phyloP scores from a whole-genome alignment of 2,797 vertebrate genomes.

The Mormyrops attenuatus region DNA sequence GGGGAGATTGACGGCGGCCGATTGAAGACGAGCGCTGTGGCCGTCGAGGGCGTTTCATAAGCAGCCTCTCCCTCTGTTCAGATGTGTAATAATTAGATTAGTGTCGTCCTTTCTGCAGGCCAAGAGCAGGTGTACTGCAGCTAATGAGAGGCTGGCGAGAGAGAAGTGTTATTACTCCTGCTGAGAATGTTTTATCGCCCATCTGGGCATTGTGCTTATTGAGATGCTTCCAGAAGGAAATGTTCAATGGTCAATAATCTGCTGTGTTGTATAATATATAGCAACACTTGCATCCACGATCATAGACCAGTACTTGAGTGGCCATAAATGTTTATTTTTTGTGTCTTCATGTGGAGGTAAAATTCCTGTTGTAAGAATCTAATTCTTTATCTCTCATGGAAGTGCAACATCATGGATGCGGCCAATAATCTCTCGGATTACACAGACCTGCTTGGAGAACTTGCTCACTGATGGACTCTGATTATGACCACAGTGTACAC shows the following conservation, averaged over 20 bases:
- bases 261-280: slow-evolving; percentile 9
- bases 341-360: not conserved
- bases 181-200: slow-evolving; percentile 12
- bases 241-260: slow-evolving; percentile 4
- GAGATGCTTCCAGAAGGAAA: slow-evolving; percentile 8
- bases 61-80: not conserved
- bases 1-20: not conserved
- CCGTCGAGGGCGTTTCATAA: not conserved
- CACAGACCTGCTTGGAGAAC: not conserved
- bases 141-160: slow-evolving; percentile 11
- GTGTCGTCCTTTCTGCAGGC: not conserved
- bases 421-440: not conserved
- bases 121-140: not conserved
- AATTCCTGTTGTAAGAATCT: not conserved
- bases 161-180: not conserved
- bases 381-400: not conserved
- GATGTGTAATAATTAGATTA: slow-evolving; percentile 2
- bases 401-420: not conserved
- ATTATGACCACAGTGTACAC: not conserved
- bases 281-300: not conserved
- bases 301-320: not conserved
- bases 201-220: not conserved
- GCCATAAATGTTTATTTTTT: not conserved
- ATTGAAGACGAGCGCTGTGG: not conserved
- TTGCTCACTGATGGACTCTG: not conserved